Base-by-base conservation (phyloP, 92 coral and sea anemone genomes). In the Epizoanthus stellaris region DNA sequence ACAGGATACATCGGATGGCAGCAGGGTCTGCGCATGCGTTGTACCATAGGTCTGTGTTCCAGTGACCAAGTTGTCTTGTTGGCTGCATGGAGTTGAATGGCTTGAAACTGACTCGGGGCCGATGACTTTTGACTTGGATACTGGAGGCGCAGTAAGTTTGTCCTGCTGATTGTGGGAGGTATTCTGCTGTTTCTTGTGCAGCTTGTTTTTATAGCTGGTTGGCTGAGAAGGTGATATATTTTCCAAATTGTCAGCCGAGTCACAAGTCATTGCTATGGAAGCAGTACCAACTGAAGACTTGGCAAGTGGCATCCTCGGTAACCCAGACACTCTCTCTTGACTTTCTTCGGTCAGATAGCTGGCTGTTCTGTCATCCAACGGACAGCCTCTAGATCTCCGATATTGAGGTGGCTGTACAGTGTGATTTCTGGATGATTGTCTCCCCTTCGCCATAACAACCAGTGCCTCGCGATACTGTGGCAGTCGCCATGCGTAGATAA, bases 391-490 rank as follows among this genome's bases (percentile, higher is more conserved):
- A 45, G 1, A 5, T 45, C 52, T 9, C 52, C 52, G 52, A 45
- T 6, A 45, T 5, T 4, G 52, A 45, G 7, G 4, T 4, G 6
- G 0, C 52, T 45, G 52, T 45, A 45, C 52, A 3, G 0, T 45
- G 6, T 1, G 52, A 45, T 45, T 45, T 45, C 52, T 45, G 52
- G 6, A 4, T 47, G 2, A 2, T 36, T 8, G 17, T 70, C 13
- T 11, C 34, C 49, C 49, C 6, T 5, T 45, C 49, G 9, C 49
- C 49, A 45, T 4, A 45, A 45, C 49, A 45, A 45, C 49, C 49
- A 45, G 49, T 45, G 80, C 80, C 15, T 12, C 56, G 11, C 80
- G 80, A 19, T 53, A 74, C 6, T 74, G 80, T 1, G 80, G 80
- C 45, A 74, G 20, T 5, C 80, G 59, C 77, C 42, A 73, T 5